Evolutionary conservation across 2,888 invertebrate genomes (phyloP), one percentile per base, ranked within the genome.

Genomic region (Eilema depressum): DNA sequence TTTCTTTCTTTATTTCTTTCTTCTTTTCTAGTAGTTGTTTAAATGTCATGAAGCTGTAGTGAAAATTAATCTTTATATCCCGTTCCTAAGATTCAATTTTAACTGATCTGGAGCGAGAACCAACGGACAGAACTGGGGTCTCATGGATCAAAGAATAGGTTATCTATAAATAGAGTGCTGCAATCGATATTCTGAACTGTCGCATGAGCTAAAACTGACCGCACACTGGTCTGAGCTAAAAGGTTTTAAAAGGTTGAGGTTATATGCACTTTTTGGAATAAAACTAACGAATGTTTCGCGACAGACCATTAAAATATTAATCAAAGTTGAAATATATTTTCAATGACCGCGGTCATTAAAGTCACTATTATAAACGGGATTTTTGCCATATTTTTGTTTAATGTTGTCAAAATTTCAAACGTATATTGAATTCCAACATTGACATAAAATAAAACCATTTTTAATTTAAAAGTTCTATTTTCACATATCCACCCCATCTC

Each of bases 81-180:
- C 11, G 53, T 62, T 33, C n/a, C 63, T 26, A 73, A 69, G 69
- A 65, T 75, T 69, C 69, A 69, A 82, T 80, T 75, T 70, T 75
- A 80, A 79, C 82, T 82, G 69, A 71, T 73, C 66, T 65, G 53
- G 14, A 33, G 28, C 23, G 68, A 62, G 66, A 77, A 75, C 77
- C 73, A 63, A 37, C 47, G 66, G 71, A 70, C 68, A 70, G 67
- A 68, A 64, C 64, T 70, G 70, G 56, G 66, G 57, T 53, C 8
- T n/a, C 10, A 53, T 53, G 28, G 12, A 14, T 17, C 64, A 63
- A 69, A 75, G 61, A 73, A 76, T 82, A 80, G 80, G 80, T 75
- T 78, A 76, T 74, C 67, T 77, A 77, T 73, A 78, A 80, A 81
- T 81, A 80, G 80, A 75, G 63, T 53, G 69, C 66, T 73, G 60